Conservation (phyloP, 2,888 invertebrate species). For the Conops quadrifasciatus region DNA sequence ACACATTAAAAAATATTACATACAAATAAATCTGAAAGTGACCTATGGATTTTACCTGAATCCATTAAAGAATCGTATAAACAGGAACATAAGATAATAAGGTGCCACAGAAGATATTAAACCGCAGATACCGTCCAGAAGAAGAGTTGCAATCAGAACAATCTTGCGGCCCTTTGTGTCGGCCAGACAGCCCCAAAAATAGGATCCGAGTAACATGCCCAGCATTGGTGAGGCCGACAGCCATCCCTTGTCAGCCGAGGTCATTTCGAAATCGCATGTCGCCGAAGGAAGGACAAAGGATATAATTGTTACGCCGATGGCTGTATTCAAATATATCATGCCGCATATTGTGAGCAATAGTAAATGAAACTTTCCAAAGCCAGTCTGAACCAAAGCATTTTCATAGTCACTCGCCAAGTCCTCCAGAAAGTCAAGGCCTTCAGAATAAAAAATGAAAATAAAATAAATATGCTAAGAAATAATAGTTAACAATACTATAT, state of each 20-base stretch:
- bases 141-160: slow-evolving; percentile 76
- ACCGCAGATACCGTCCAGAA: slow-evolving; percentile 78
- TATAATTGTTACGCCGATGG: slow-evolving; percentile 81
- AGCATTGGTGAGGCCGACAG: slow-evolving; percentile 81
- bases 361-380: slow-evolving; percentile 85
- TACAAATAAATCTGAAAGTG: too few species aligned
- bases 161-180: slow-evolving; percentile 82
- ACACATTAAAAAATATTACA: too few species aligned
- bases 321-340: slow-evolving; percentile 83
- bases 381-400: slow-evolving; percentile 66
- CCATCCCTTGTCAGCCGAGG: slow-evolving; percentile 80
- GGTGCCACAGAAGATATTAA: slow-evolving; percentile 78
- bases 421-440: slow-evolving; percentile 61
- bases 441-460: slow-evolving; percentile 36
- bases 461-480: too few species aligned
- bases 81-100: slow-evolving; percentile 76
- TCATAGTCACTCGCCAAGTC: slow-evolving; percentile 59
- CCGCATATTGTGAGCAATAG: slow-evolving; percentile 79
- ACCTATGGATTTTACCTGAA: slow-evolving; percentile 84
- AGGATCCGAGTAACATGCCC: slow-evolving; percentile 84
- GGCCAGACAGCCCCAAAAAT: slow-evolving; percentile 86
- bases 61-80: slow-evolving; percentile 79
- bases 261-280: slow-evolving; percentile 83
- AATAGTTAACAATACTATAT: too few species aligned
- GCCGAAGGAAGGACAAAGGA: slow-evolving; percentile 86